These are phyloP conservation scores for Elysia crispata DNA, from an alignment of 2,888 invertebrate genomes.

Conservation along the genomic window DNA sequence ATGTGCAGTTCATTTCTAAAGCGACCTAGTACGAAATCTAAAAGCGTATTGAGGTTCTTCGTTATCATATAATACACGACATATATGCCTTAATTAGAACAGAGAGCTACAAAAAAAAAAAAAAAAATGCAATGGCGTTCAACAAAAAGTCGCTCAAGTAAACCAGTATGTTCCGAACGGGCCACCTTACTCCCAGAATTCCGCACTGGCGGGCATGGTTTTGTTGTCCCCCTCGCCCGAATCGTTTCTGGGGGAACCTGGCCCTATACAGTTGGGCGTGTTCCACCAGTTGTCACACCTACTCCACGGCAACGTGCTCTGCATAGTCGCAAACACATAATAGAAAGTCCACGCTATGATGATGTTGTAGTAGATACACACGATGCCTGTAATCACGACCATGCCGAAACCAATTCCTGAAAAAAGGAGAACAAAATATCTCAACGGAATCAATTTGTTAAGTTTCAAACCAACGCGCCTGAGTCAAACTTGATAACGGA, in stretches of 20 bases:
- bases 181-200: slow-evolving; percentile 61
- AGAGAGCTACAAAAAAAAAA: no score
- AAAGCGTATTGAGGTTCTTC: no score
- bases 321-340: slow-evolving; percentile 72
- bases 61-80: no score
- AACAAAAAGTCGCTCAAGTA: no score
- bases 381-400: slow-evolving; percentile 73
- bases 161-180: no score
- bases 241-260: slow-evolving; percentile 2
- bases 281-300: slow-evolving; percentile 74
- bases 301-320: slow-evolving; percentile 71
- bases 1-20: no score
- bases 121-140: no score
- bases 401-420: slow-evolving; percentile 75
- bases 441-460: no score
- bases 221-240: background rate
- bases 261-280: slow-evolving; percentile 54
- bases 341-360: slow-evolving; percentile 76
- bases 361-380: slow-evolving; percentile 77
- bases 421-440: background rate
- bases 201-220: slow-evolving; percentile 51
- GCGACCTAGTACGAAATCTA: no score
- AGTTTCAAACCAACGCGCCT: no score
- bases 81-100: no score
- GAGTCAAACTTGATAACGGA: no score